Evolutionary conservation across 2,113 vertebrate species (phyloP).

Genomic region (Isurus oxyrinchus): DNA sequence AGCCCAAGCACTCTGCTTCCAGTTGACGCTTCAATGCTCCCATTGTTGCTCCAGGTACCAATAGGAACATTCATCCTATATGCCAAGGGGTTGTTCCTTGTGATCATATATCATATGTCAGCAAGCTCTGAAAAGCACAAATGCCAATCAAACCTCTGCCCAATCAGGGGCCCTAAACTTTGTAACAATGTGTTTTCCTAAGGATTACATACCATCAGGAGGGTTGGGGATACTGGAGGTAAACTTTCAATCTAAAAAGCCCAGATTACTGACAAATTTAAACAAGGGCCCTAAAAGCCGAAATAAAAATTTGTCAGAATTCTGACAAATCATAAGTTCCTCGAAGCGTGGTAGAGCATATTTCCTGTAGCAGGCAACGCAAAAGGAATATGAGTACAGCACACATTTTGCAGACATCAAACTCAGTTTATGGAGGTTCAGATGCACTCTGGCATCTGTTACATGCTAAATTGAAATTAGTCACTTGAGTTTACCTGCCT

Average conservation of each 20-base stretch:
- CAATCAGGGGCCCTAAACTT: not conserved
- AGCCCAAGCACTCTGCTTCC: not conserved
- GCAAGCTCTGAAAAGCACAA: not conserved
- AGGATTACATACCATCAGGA: not conserved
- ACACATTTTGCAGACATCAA: not conserved
- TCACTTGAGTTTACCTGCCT: not conserved
- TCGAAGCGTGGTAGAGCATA: not conserved
- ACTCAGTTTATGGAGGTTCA: not conserved
- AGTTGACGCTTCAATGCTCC: not conserved
- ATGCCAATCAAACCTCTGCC: not conserved
- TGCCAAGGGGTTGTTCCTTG: not conserved
- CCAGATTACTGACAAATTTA: not conserved
- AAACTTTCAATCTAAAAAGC: not conserved
- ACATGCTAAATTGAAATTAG: not conserved
- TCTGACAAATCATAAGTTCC: not conserved
- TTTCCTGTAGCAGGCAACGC: not conserved
- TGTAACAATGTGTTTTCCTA: not conserved
- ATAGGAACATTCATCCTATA: not conserved
- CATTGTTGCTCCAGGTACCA: not conserved
- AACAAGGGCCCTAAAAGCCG: not conserved
- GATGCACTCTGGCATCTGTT: not conserved
- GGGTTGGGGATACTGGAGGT: not conserved
- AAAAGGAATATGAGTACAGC: not conserved
- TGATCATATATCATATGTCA: not conserved
- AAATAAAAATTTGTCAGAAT: not conserved